Percentiles rank a stretch among this genome's conserved stretches.
phyloP scores from a whole-genome alignment of 2,113 vertebrate genomes.

The Symphodus melops region DNA sequence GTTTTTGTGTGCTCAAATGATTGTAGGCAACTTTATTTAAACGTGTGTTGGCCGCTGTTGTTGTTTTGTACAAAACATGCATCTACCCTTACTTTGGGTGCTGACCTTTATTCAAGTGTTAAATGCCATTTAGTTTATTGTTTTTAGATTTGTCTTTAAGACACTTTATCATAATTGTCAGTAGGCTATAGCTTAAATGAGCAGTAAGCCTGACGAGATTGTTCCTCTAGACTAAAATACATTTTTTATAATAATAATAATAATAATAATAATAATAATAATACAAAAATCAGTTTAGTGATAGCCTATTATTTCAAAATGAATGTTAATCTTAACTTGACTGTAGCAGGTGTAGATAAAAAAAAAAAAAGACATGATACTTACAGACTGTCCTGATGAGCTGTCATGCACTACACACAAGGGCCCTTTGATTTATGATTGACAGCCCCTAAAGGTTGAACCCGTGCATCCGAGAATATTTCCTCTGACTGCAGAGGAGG shows the following conservation, averaged over 20 bases:
- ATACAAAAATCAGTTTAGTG: not conserved
- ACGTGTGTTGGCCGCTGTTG: too few species aligned
- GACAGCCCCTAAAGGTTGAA: conserved; percentile 13
- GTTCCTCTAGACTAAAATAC: not conserved
- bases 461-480: not conserved
- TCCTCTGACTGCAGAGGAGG: not conserved
- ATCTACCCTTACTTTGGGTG: too few species aligned
- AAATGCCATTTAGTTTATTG: too few species aligned
- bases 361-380: not conserved
- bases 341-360: not conserved
- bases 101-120: too few species aligned
- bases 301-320: not conserved
- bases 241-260: not conserved
- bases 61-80: too few species aligned
- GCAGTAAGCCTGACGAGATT: not conserved
- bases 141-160: too few species aligned
- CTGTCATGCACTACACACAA: not conserved
- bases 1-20: too few species aligned
- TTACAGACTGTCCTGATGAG: not conserved
- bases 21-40: too few species aligned
- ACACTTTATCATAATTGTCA: not conserved
- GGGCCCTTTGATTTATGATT: conserved; percentile 25
- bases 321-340: not conserved
- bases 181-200: too few species aligned
- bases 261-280: not conserved